Base-by-base conservation (phyloP, 1,140 invertebrate genomes). In the Drosophila elegans region DNA sequence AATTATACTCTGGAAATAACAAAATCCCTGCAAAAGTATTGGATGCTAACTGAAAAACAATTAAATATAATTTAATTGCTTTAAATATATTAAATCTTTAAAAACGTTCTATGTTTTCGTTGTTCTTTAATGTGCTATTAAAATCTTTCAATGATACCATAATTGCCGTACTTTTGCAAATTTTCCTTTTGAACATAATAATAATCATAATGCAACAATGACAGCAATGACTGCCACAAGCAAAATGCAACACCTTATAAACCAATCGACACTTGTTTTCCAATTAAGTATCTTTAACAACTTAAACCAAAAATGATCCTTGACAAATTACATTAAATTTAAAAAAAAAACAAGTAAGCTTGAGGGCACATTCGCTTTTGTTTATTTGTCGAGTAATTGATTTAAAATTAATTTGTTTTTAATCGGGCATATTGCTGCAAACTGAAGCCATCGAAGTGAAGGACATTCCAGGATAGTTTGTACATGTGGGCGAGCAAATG, bases 401-500 rank as follows among this genome's bases (percentile, higher is more conserved):
- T 83, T 80, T 64, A 52, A 64, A 74, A 80, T 78, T 84, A 89
- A 89, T 88, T 89, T 78, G 69, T 62, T 84, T 83, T 88, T 89
- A 88, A 88, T 89, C 53, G 48, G 53, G 34, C 25, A 29, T 27
- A 62, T 67, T 74, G 38, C 42, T 32, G 25, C 61, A 63, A 54
- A 53, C 27, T 32, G 7, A 32, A 32, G 4, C 29, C 29, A 32
- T 5, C 29, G 29, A 41, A 46, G 27, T 25, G 21, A 60, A 57
- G 25, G 74, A 42, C 52, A 60, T 55, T 48, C 45, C 12, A 13
- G 25, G 60, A 67, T 64, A 71, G 71, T 75, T 86, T 73, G 42
- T 68, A 71, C 68, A 74, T 71, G 66, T 81, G 69, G 61, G 57
- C 63, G 83, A 83, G 80, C 72, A 89, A 80, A 88, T 77, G 60